These are phyloP conservation scores for Pangasius krempfi DNA, from an alignment of 2,797 vertebrate genomes.

Conservation along the genomic window DNA sequence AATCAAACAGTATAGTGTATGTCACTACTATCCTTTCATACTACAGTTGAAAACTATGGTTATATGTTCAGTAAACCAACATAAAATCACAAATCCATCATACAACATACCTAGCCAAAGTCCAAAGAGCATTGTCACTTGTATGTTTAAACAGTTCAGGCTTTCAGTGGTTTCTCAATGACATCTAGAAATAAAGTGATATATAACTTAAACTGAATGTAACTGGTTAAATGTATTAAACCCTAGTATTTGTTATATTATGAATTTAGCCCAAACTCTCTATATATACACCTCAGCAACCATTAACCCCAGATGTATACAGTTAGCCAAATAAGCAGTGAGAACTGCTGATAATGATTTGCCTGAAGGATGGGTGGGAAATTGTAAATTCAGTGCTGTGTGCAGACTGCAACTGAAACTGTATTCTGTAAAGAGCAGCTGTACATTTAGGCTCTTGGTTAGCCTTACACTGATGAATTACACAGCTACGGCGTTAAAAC, in stretches of 20 bases:
- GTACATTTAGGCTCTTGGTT: conserved; percentile 10
- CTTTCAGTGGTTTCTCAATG: neutral
- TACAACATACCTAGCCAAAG: neutral
- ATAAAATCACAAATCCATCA: neutral
- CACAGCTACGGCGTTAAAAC: conserved; percentile 27
- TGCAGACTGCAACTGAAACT: conserved; percentile 24
- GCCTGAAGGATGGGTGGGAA: neutral
- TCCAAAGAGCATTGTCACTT: neutral
- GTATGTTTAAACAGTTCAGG: neutral
- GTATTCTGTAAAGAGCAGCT: conserved; percentile 4
- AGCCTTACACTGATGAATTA: conserved; percentile 21
- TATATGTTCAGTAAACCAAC: neutral
- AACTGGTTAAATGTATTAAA: neutral
- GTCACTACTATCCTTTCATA: neutral
- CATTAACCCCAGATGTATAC: neutral
- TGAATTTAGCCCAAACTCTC: neutral
- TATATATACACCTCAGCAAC: neutral
- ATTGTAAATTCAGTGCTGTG: neutral
- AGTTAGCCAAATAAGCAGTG: conserved; percentile 1
- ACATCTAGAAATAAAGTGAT: neutral
- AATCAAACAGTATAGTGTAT: neutral
- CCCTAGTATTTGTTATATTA: neutral
- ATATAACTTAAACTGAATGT: neutral
- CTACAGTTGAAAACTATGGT: neutral
- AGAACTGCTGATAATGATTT: neutral